Evolutionary conservation across 2,797 vertebrate species (phyloP).

Genomic region (Enteromius treurensis): DNA sequence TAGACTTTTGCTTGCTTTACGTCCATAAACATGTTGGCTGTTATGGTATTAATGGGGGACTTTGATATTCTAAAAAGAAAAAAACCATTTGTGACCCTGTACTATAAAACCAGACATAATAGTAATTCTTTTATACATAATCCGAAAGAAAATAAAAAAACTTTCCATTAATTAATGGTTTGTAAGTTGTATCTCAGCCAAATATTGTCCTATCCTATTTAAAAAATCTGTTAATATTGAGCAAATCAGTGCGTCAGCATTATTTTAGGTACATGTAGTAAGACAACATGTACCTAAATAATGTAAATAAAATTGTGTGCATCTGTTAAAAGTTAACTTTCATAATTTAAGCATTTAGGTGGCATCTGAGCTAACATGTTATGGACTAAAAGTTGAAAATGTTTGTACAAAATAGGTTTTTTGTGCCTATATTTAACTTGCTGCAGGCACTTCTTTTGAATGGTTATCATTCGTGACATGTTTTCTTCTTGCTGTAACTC

Average conservation of each 20-base stretch:
- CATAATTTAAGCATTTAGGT: neutral
- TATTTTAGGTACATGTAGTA: neutral
- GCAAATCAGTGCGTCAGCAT: neutral
- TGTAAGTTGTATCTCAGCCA: no score
- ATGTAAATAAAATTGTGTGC: no score
- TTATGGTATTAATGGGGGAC: no score
- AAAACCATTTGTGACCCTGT: no score
- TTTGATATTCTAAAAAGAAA: neutral
- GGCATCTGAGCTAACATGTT: neutral
- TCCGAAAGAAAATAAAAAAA: no score
- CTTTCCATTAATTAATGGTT: no score
- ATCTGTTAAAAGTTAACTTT: neutral
- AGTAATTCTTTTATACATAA: no score
- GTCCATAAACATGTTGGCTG: neutral
- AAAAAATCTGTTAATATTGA: no score
- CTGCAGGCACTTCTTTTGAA: conserved; percentile 1
- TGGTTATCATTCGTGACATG: conserved; percentile 23
- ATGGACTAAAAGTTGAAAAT: neutral
- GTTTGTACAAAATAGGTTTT: neutral
- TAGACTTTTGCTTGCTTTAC: neutral
- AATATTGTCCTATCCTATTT: no score
- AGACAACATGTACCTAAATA: neutral
- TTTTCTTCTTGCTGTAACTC: conserved; percentile 4
- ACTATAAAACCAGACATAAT: no score
- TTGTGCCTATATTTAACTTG: neutral